A percentile compares a stretch with the other conserved stretches of the same genome.
phyloP scores from a whole-genome alignment of 2,113 vertebrate species.

The Petaurus breviceps region DNA sequence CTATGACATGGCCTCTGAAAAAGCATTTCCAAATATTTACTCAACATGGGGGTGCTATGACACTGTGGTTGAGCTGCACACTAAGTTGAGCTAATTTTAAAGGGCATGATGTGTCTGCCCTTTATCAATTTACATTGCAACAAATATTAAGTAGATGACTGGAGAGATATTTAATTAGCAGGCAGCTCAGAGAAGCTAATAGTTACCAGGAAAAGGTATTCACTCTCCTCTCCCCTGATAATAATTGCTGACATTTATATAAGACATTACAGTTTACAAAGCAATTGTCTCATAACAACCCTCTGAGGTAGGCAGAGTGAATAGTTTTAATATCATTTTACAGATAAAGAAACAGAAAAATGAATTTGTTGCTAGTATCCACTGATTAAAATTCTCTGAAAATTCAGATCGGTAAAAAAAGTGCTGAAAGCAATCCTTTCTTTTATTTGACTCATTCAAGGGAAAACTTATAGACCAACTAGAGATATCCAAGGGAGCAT shows the following conservation, averaged over 20 bases:
- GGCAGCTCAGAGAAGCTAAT: not conserved
- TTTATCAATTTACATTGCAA: not conserved
- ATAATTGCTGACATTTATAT: not conserved
- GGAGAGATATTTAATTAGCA: not conserved
- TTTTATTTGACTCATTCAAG: not conserved
- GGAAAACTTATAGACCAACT: not conserved
- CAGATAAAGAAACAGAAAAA: not conserved
- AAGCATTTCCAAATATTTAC: not conserved
- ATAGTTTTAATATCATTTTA: not conserved
- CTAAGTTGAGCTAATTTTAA: not conserved
- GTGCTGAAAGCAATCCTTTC: not conserved
- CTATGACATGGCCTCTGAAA: not conserved
- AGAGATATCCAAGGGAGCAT: not conserved
- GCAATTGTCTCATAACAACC: not conserved
- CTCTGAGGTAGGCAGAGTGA: not conserved
- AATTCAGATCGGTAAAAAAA: not conserved
- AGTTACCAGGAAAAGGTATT: not conserved
- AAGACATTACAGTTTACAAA: not conserved
- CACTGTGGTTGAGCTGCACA: not conserved
- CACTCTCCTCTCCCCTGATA: not conserved
- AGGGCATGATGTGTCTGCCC: not conserved
- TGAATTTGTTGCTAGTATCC: not conserved
- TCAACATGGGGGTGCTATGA: not conserved
- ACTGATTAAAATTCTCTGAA: not conserved
- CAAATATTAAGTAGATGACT: not conserved